Percentiles rank a stretch among this genome's conserved stretches.
Conservation (phyloP, 2,797 vertebrate genomes). For the Heterohyrax brucei region DNA sequence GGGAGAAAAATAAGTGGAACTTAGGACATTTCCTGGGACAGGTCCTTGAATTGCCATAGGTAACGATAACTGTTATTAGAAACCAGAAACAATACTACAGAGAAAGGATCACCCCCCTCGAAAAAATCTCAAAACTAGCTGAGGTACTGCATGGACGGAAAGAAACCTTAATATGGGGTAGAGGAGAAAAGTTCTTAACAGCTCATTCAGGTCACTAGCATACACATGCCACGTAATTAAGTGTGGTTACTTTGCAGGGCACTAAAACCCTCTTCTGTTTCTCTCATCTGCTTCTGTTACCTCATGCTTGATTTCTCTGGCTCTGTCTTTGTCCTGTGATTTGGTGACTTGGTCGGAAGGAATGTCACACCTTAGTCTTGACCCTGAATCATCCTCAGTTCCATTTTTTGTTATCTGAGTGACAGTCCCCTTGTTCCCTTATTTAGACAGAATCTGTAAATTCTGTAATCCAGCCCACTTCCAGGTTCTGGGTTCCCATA, state of each 20-base stretch:
- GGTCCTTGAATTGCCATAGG: background rate
- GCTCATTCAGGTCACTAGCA: background rate
- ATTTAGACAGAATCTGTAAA: conserved; percentile 52
- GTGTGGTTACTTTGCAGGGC: background rate
- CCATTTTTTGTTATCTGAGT: conserved; percentile 49
- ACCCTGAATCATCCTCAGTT: conserved; percentile 65
- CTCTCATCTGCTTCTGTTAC: conserved; percentile 7
- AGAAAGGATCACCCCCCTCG: background rate
- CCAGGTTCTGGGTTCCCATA: background rate
- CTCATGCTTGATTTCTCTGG: background rate
- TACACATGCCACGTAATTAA: background rate
- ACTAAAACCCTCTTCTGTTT: conserved; percentile 64
- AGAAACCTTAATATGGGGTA: background rate
- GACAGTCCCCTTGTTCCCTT: conserved; percentile 60
- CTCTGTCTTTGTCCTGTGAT: conserved; percentile 21
- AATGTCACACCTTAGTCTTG: conserved; percentile 71
- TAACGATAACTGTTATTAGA: background rate
- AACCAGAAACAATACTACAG: too few species aligned
- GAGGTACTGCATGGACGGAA: background rate
- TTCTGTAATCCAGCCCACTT: background rate
- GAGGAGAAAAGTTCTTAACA: background rate
- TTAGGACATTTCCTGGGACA: background rate
- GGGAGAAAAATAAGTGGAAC: background rate
- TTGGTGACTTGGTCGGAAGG: conserved; percentile 64
- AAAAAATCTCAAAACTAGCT: background rate